Conservation (phyloP, 2,888 invertebrate species). For the Sussaba pulchella region DNA sequence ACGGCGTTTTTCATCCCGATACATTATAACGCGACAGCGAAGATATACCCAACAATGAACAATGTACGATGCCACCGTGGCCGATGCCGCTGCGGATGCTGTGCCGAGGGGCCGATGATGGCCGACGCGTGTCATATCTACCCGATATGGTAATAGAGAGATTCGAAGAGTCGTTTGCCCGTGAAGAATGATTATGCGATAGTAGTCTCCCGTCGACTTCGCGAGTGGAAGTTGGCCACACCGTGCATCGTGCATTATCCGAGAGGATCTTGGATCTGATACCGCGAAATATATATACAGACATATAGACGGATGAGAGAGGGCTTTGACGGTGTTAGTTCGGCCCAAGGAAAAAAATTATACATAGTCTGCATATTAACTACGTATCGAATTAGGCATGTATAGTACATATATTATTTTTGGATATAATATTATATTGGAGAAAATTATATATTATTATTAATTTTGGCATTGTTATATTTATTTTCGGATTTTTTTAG, state of each 20-base stretch:
- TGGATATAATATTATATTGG: too few relatives aligned
- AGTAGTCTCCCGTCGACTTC: slow-evolving; percentile 31
- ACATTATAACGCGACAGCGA: slow-evolving; percentile 28
- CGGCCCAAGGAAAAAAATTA: too few relatives aligned
- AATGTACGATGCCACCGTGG: slow-evolving; percentile 55
- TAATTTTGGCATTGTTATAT: too few relatives aligned
- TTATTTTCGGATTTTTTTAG: too few relatives aligned
- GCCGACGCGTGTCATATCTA: slow-evolving; percentile 42
- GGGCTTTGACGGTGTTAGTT: slow-evolving; percentile 4
- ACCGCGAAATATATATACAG: not conserved
- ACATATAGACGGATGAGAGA: not conserved
- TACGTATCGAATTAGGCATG: too few relatives aligned
- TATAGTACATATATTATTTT: too few relatives aligned
- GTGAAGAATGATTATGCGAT: slow-evolving; percentile 37
- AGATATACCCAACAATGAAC: slow-evolving; percentile 64
- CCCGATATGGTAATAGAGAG: slow-evolving; percentile 46
- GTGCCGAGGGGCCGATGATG: slow-evolving; percentile 49
- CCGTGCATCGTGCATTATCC: slow-evolving; percentile 21
- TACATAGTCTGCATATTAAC: too few relatives aligned
- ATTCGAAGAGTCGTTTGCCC: slow-evolving; percentile 32
- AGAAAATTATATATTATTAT: too few relatives aligned
- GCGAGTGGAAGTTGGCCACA: slow-evolving; percentile 32
- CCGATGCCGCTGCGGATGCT: slow-evolving; percentile 12
- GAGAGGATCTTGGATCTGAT: slow-evolving; percentile 38
- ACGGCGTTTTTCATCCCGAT: slow-evolving; percentile 26